Base-by-base conservation (phyloP, 2,113 vertebrate species). In the Daboia siamensis region DNA sequence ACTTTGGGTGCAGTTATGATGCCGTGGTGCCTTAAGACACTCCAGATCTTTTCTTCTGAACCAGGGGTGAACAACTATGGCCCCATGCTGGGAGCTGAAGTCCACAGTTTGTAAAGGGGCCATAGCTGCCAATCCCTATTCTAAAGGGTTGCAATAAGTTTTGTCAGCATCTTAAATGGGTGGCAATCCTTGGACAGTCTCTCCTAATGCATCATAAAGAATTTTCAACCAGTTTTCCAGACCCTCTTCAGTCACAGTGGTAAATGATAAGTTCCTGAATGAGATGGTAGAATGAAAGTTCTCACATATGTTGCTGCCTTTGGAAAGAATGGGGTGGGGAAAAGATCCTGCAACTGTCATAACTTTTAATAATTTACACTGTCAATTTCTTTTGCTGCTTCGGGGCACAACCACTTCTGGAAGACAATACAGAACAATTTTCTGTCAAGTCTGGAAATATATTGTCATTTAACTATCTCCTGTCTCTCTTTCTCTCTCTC, bases 361-460 rank as follows among this genome's bases (percentile, higher is more conserved):
- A 91, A 91, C 59, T 92, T 96, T 97, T 96, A 97, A 92, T 96
- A 90, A 94, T 96, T 96, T 87, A 84, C 95, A 13, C 94, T 94
- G 91, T 96, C 95, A 92, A 92, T 95, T 93, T 55, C 39, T 94
- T 95, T 95, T 92, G 90, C 90, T 96, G 96, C 95, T 97, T 95
- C 95, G 92, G 93, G 95, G 90, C 94, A 96, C 95, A 95, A 96
- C 92, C 23, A 12, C 17, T 52, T 64, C 17, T 1, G 93, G 96
- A 88, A 96, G 92, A 95, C 94, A 91, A 48, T 93, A 89, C 86
- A 26, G 2, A 97, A 91, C 95, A 96, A 94, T 97, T 97, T 97
- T 92, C 93, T 96, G 93, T 94, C 95, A 95, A 88, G 94, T 96
- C 86, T 95, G 95, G 94, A 95, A 95, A 96, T 95, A 95, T 95